A percentile compares a stretch with the other conserved stretches of the same genome.
Conservation (phyloP, 2,113 vertebrate species). For the Tyrannus savana region DNA sequence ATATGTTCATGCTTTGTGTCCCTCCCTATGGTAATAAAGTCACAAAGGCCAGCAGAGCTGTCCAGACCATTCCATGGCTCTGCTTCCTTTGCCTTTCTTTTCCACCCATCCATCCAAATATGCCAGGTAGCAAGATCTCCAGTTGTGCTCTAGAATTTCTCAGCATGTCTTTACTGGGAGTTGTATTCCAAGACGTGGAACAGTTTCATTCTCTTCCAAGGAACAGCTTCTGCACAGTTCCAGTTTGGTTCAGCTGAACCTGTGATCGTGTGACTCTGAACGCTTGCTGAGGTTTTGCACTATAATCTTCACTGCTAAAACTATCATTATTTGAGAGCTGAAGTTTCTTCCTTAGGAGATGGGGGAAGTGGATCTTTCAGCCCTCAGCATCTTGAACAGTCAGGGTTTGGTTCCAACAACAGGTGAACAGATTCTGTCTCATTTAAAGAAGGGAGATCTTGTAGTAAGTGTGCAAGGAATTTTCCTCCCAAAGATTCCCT, state of each 20-base stretch:
- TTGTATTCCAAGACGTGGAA: too few species aligned
- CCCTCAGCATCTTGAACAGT: not conserved
- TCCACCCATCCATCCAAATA: not conserved
- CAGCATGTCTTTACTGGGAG: not conserved
- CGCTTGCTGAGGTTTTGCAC: not conserved
- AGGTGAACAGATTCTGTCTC: not conserved
- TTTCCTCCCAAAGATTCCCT: not conserved
- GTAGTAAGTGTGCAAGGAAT: not conserved
- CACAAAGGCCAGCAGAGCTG: not conserved
- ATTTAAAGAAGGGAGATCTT: not conserved
- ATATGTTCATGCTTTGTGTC: not conserved
- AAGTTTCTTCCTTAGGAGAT: not conserved
- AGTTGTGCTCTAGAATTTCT: not conserved
- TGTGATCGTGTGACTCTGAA: fast-evolving
- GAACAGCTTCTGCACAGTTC: not conserved
- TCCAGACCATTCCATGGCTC: not conserved
- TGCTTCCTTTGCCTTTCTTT: not conserved
- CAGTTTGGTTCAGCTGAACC: not conserved
- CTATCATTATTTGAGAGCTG: not conserved
- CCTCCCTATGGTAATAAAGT: fast-evolving
- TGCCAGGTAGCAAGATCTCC: not conserved
- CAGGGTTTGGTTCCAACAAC: not conserved
- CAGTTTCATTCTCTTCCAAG: not conserved
- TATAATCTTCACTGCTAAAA: not conserved
- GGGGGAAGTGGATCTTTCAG: not conserved